Conservation (phyloP, 2,797 vertebrate species). For the Anomalospiza imberbis region DNA sequence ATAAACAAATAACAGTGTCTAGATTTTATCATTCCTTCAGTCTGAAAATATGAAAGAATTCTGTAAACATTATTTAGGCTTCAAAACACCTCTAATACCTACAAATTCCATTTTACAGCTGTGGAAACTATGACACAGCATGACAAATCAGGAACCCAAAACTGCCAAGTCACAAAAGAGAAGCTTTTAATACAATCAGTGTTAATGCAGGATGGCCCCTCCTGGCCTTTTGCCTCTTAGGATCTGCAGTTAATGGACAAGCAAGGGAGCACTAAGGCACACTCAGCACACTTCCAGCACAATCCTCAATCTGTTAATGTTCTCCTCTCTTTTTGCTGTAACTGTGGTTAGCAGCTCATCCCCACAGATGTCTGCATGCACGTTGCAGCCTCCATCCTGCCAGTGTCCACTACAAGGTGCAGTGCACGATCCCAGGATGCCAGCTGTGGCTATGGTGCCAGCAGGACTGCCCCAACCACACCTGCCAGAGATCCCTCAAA, state of each 20-base stretch:
- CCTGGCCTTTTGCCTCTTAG: background rate
- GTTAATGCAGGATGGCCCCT: background rate
- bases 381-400: background rate
- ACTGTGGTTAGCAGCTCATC: background rate
- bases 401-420: background rate
- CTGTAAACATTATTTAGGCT: background rate
- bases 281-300: background rate
- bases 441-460: fast-evolving
- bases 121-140: background rate
- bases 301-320: background rate
- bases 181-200: background rate
- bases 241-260: constrained; percentile 5
- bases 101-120: background rate
- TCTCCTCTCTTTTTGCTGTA: background rate
- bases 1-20: background rate
- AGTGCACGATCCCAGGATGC: background rate
- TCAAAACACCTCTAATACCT: background rate
- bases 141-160: background rate
- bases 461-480: background rate
- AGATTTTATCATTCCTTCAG: background rate
- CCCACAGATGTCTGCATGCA: background rate
- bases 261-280: background rate
- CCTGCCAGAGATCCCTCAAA: background rate
- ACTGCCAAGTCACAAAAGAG: background rate
- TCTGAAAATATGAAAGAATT: background rate